Evolutionary conservation across 2,113 vertebrate species (phyloP), one percentile per base, ranked within the genome.

Genomic region (Lampris incognitus): DNA sequence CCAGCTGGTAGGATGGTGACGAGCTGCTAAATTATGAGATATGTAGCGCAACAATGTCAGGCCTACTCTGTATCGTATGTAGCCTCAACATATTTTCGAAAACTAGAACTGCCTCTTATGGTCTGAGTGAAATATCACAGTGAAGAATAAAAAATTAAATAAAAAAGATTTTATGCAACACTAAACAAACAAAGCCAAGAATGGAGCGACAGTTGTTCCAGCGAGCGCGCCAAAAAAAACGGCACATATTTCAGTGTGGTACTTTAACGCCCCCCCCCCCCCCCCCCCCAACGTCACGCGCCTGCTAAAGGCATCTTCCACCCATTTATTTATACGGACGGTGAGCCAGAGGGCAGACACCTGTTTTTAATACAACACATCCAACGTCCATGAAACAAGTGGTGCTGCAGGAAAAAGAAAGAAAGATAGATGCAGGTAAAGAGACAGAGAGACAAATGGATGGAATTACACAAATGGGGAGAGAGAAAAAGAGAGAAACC

Each of bases 311-410:
- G 49, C 59, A 38, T 36, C 50, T 69, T 58, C 38, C 56, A 76
- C 74, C 60, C 57, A 58, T 72, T 66, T 76, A 58, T 76, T 80
- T 61, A 78, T 62, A 59, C 9, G 57, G 69, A 58, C 63, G 59
- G 48, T 1, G 44, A 48, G 54, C 56, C 72, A 66, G 79, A 76
- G 57, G 66, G 77, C 60, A 58, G 81, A 77, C 84, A 86, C 76
- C 78, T 87, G 91, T 69, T 92, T 89, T 70, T 67, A 74, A 91
- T 90, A 64, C n/a, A 37, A 55, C 7, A 37, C 39, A 72, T 51
- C 9, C 24, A 39, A 42, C 4, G 69, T 36, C 63, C 63, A 24
- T 78, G 67, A 84, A 76, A 71, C 55, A 38, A 24, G 74, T 77
- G 44, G 51, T 3, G 2, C 66, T 54, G 70, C 4, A 72, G 73